Evolutionary conservation across 1,140 invertebrate species (phyloP).

Genomic region (Procambarus virginalis): DNA sequence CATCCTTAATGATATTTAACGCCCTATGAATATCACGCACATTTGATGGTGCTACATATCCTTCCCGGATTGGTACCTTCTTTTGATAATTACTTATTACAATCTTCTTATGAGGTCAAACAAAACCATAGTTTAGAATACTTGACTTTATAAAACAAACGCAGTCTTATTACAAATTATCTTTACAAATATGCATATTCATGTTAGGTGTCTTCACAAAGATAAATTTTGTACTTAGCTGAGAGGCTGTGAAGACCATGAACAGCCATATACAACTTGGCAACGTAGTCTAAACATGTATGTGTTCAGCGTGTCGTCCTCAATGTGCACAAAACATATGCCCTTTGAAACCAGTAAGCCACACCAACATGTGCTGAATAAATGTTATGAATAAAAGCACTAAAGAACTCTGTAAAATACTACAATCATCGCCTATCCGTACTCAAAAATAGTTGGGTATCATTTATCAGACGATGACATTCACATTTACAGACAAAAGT

Average conservation of each 20-base stretch:
- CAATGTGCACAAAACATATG: not conserved
- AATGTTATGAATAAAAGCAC: slow-evolving; percentile 19
- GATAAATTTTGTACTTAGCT: slow-evolving; percentile 49
- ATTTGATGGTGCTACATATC: no score
- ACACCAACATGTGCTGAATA: slow-evolving; percentile 16
- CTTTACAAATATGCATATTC: slow-evolving; percentile 43
- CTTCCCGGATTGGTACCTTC: no score
- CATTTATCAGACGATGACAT: not conserved
- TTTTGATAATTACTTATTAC: no score
- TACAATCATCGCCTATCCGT: slow-evolving; percentile 21
- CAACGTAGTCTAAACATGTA: slow-evolving; percentile 32
- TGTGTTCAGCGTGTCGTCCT: not conserved
- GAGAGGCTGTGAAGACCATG: slow-evolving; percentile 42
- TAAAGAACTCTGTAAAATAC: slow-evolving; percentile 42
- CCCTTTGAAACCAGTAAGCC: slow-evolving; percentile 8
- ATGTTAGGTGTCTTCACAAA: slow-evolving; percentile 20
- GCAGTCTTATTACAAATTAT: slow-evolving; percentile 62
- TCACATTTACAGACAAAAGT: not conserved
- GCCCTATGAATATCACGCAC: no score
- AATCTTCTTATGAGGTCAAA: not conserved
- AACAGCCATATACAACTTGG: slow-evolving; percentile 24
- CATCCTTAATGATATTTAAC: no score
- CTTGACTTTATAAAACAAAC: slow-evolving; percentile 62
- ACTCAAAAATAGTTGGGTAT: not conserved
- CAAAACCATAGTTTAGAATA: slow-evolving; percentile 28